Percentiles rank a stretch among this genome's conserved stretches.
Evolutionary conservation across 2,113 vertebrate species (phyloP).

Genomic region (Lophius piscatorius): DNA sequence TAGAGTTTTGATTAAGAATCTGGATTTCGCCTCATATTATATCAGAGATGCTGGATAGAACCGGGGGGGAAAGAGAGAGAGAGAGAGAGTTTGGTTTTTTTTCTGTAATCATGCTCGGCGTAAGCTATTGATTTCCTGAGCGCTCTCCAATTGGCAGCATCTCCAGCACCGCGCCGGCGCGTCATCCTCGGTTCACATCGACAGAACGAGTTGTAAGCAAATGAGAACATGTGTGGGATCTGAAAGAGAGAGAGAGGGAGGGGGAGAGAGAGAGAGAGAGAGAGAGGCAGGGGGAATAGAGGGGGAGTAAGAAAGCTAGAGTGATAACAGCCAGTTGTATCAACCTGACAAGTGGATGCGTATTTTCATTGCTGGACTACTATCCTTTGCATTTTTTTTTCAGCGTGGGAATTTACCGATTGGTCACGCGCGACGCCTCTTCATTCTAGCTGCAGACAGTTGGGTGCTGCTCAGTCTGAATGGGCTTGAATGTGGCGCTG

Average conservation of each 20-base stretch:
- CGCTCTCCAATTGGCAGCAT: constrained; percentile 79
- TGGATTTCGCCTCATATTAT: constrained; percentile 11
- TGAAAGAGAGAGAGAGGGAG: constrained; percentile 59
- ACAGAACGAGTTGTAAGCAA: constrained; percentile 77
- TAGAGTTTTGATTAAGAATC: constrained; percentile 56
- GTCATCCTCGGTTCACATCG: constrained; percentile 78
- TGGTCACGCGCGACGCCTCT: constrained; percentile 77
- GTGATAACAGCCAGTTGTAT: constrained; percentile 58
- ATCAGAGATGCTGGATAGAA: constrained; percentile 21
- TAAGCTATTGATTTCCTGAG: constrained; percentile 69
- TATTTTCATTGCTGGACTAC: constrained; percentile 16
- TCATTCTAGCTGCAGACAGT: constrained; percentile 75
- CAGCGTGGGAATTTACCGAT: constrained; percentile 73
- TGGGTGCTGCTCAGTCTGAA: constrained; percentile 72
- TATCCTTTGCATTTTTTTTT: not conserved
- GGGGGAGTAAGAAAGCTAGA: too few relatives aligned
- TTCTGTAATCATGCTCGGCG: constrained; percentile 71
- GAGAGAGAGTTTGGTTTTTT: constrained; percentile 57
- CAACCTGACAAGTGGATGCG: constrained; percentile 65
- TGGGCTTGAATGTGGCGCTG: constrained; percentile 72
- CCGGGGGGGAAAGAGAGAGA: not conserved
- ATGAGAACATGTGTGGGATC: constrained; percentile 77
- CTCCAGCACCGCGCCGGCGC: constrained; percentile 76
- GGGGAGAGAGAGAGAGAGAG: too few relatives aligned
- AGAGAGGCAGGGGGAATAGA: constrained; percentile 45